Percentiles rank a stretch among this genome's conserved stretches.
phyloP scores from a whole-genome alignment of 2,113 vertebrate genomes.

The Lipophrys pholis region DNA sequence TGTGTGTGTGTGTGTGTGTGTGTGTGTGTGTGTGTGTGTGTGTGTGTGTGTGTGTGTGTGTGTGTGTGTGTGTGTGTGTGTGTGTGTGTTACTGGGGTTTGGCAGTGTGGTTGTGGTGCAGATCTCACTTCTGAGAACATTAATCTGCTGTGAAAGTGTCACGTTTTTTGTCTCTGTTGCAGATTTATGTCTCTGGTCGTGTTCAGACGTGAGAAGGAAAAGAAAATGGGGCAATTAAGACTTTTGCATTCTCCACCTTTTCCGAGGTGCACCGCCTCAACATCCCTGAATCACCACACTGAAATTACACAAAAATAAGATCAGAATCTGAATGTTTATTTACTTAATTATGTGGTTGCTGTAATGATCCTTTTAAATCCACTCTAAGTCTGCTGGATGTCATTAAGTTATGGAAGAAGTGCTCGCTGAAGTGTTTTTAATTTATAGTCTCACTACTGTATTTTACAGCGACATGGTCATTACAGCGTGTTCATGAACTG shows the following conservation, averaged over 20 bases:
- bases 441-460: background rate
- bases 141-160: constrained; percentile 51
- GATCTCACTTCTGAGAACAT: constrained; percentile 64
- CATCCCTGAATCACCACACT: constrained; percentile 55
- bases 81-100: constrained; percentile 14
- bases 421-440: background rate
- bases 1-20: no score
- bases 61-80: constrained; percentile 35
- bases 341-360: constrained; percentile 1
- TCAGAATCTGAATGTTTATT: constrained; percentile 30
- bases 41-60: constrained; percentile 39
- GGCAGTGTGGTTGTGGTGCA: constrained; percentile 48
- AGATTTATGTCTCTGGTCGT: constrained; percentile 9
- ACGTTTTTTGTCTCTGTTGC: constrained; percentile 17
- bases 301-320: constrained; percentile 31
- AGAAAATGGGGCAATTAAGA: background rate
- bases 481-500: background rate
- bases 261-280: constrained; percentile 55
- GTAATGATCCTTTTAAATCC: constrained; percentile 19
- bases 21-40: background rate
- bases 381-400: background rate
- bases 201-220: background rate
- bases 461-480: background rate
- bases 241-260: constrained; percentile 30
- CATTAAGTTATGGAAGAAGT: background rate